Conservation (phyloP, 30 jellyfish, hydroid and myxozoan genomes). For the Pseudorhiza aurosa region DNA sequence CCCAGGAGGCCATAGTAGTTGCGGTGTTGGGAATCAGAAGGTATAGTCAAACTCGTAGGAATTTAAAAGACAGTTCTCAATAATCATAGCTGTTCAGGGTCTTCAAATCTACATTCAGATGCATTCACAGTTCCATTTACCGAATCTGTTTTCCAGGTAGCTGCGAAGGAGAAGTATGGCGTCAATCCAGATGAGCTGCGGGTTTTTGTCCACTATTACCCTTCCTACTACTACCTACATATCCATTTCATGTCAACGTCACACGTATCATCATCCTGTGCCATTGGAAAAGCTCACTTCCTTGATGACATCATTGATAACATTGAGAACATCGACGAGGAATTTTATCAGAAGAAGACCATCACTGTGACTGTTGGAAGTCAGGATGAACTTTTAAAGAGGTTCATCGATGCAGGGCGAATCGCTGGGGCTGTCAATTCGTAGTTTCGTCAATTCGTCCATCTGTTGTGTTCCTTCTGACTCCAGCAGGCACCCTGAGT, state of each 20-base stretch:
- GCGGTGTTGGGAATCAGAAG: too few species aligned
- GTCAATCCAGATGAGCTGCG: slow-evolving; percentile 74
- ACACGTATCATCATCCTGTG: slow-evolving; percentile 45
- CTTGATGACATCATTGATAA: slow-evolving; percentile 86
- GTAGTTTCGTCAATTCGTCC: too few species aligned
- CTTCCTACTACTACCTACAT: slow-evolving; percentile 92
- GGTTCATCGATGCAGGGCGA: slow-evolving; percentile 24
- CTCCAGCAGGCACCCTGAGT: too few species aligned
- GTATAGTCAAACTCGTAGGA: too few species aligned
- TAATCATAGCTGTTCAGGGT: too few species aligned
- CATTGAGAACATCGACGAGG: slow-evolving; percentile 71
- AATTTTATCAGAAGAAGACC: slow-evolving; percentile 78
- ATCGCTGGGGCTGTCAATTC: background rate
- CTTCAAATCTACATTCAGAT: too few species aligned
- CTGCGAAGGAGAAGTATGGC: slow-evolving; percentile 57
- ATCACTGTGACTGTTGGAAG: slow-evolving; percentile 41
- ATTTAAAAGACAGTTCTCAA: too few species aligned
- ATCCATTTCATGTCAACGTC: slow-evolving; percentile 78
- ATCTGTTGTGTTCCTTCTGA: too few species aligned
- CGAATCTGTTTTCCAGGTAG: slow-evolving; percentile 69
- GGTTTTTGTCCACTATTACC: slow-evolving; percentile 85
- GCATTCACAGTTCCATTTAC: too few species aligned
- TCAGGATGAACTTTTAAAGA: slow-evolving; percentile 33
- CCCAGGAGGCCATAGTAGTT: too few species aligned
- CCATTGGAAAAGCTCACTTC: slow-evolving; percentile 80